phyloP scores from a whole-genome alignment of 2,888 invertebrate genomes.

The Ypsolopha scabrella region DNA sequence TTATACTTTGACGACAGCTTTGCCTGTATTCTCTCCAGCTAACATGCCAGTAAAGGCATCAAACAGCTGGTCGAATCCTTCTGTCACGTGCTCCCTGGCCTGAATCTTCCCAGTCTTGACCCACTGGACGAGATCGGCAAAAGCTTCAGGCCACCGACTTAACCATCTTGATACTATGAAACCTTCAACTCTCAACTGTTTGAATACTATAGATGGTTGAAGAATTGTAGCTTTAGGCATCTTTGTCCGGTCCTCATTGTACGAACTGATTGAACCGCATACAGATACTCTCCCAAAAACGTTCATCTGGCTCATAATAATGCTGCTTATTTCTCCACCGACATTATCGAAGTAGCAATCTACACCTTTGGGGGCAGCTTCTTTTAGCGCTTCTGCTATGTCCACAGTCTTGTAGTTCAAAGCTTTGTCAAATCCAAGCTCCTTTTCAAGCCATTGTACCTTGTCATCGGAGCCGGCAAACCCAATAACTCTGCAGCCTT shows the following conservation, averaged over 20 bases:
- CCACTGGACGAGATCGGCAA: conserved; percentile 63
- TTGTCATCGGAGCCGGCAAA: conserved; percentile 80
- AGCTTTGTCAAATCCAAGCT: conserved; percentile 76
- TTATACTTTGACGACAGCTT: conserved; percentile 30
- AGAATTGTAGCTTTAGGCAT: conserved; percentile 24
- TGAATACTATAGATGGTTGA: conserved; percentile 53
- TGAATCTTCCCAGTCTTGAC: conserved; percentile 72
- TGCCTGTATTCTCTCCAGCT: conserved; percentile 70
- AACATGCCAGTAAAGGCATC: conserved; percentile 69
- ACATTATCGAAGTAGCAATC: conserved; percentile 85
- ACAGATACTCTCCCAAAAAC: conserved; percentile 30
- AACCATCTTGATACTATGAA: conserved; percentile 55
- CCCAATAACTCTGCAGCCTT: conserved; percentile 74
- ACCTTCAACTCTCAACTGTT: conserved; percentile 69
- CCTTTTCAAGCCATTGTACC: conserved; percentile 73
- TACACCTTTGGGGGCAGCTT: conserved; percentile 76
- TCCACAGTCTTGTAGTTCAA: conserved; percentile 79
- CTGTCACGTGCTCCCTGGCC: conserved; percentile 68
- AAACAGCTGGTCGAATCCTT: conserved; percentile 74
- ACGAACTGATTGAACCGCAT: conserved; percentile 9
- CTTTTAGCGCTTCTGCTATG: conserved; percentile 62
- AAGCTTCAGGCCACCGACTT: conserved; percentile 60
- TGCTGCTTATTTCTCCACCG: conserved; percentile 69
- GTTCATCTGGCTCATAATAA: conserved; percentile 67
- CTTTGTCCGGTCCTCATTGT: conserved; percentile 8